Evolutionary conservation across 2,888 invertebrate species (phyloP).

Genomic region (Polietes domitor): DNA sequence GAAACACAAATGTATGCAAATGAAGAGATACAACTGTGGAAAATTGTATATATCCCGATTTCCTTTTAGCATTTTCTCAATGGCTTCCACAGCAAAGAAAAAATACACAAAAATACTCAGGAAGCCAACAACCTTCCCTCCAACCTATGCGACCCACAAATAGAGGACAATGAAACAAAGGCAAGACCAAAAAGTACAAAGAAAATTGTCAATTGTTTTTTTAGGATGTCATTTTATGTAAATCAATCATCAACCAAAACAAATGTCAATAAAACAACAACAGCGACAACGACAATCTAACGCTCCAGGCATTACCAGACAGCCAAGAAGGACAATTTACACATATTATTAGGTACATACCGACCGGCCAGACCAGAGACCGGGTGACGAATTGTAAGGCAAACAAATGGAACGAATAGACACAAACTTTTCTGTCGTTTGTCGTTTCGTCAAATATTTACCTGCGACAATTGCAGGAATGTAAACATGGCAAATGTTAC

Average conservation of each 20-base stretch:
- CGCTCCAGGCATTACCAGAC: not conserved
- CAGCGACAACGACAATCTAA: not conserved
- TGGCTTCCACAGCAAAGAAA: not conserved
- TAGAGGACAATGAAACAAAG: not conserved
- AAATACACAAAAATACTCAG: not conserved
- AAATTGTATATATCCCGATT: not conserved
- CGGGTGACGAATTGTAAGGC: conserved; percentile 8
- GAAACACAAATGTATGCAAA: no score
- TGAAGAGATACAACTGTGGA: no score
- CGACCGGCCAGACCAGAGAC: not conserved
- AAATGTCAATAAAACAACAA: not conserved
- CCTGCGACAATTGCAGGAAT: conserved; percentile 5
- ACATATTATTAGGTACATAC: not conserved
- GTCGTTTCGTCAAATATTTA: conserved; percentile 23
- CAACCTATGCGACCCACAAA: not conserved
- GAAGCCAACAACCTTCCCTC: no score
- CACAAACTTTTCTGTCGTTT: not conserved
- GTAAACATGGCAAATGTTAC: conserved; percentile 17
- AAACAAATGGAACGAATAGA: not conserved
- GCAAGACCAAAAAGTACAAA: not conserved
- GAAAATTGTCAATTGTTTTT: conserved; percentile 16
- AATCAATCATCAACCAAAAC: conserved; percentile 28
- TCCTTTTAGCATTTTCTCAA: not conserved
- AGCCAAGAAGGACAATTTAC: conserved; percentile 10
- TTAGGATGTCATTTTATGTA: conserved; percentile 32